Percentiles rank a stretch among this genome's conserved stretches.
phyloP scores from a whole-genome alignment of 2,113 vertebrate species.

The Gnathonemus longibarbis region DNA sequence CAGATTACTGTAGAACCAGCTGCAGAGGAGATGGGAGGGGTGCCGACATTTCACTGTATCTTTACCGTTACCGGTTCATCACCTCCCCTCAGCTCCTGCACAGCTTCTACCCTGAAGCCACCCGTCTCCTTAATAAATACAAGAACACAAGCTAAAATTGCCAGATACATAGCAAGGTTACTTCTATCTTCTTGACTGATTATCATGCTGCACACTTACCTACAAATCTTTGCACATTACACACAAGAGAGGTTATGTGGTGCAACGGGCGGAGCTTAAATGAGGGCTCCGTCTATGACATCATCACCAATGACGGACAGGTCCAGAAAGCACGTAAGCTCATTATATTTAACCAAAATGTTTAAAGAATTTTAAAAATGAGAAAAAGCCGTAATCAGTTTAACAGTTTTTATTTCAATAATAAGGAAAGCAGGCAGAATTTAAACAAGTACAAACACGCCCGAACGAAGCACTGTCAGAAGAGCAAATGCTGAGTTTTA shows the following conservation, averaged over 20 bases:
- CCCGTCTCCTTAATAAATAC: not conserved
- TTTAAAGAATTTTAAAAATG: too few relatives aligned
- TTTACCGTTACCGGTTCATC: not conserved
- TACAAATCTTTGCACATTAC: not conserved
- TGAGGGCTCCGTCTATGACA: too few relatives aligned
- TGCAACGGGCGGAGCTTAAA: too few relatives aligned
- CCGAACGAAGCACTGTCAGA: too few relatives aligned
- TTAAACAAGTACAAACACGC: too few relatives aligned
- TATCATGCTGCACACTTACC: not conserved
- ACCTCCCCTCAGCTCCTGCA: not conserved
- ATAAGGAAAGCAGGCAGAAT: too few relatives aligned
- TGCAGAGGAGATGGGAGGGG: slow-evolving; percentile 39
- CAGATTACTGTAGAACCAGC: slow-evolving; percentile 90
- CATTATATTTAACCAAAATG: too few relatives aligned
- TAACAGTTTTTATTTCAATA: too few relatives aligned
- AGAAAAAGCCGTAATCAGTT: too few relatives aligned
- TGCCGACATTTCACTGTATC: not conserved
- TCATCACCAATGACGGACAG: too few relatives aligned
- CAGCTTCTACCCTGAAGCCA: not conserved
- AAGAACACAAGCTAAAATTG: not conserved
- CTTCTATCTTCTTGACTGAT: not conserved
- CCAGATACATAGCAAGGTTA: not conserved
- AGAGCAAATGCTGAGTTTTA: too few relatives aligned
- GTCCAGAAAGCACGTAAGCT: too few relatives aligned
- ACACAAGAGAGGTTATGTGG: not conserved